Percentiles rank a stretch among this genome's conserved stretches.
Conservation (phyloP, 2,113 vertebrate species). For the Urocolius indicus region DNA sequence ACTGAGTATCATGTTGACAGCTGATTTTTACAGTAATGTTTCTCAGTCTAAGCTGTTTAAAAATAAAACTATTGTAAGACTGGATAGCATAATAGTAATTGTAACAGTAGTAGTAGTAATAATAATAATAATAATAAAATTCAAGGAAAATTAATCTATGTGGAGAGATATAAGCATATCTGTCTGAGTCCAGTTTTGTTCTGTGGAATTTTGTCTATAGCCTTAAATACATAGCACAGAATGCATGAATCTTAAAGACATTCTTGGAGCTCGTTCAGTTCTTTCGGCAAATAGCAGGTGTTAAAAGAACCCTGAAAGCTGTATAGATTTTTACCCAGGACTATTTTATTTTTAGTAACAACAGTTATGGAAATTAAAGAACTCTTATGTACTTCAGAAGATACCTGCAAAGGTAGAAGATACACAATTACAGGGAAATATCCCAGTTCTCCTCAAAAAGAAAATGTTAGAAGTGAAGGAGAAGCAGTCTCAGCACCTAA, state of each 20-base stretch:
- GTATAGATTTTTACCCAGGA: not conserved
- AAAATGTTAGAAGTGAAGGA: not conserved
- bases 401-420: not conserved
- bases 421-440: not conserved
- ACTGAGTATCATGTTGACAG: not conserved
- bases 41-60: constrained; percentile 1
- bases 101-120: not conserved
- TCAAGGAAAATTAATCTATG: not conserved
- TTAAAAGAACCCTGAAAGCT: not conserved
- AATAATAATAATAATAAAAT: not conserved
- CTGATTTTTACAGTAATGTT: not conserved
- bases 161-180: not conserved
- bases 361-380: not conserved
- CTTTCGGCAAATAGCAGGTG: not conserved
- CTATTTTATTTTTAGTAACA: not conserved
- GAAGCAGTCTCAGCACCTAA: not conserved
- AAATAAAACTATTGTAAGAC: not conserved
- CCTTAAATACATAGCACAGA: not conserved
- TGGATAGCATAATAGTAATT: not conserved
- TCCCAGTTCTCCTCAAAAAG: not conserved
- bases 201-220: not conserved
- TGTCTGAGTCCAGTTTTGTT: not conserved
- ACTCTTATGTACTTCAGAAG: not conserved
- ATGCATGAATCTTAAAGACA: not conserved
- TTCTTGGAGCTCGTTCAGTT: not conserved